phyloP scores from a whole-genome alignment of 2,113 vertebrate species.

The Otolemur garnettii region DNA sequence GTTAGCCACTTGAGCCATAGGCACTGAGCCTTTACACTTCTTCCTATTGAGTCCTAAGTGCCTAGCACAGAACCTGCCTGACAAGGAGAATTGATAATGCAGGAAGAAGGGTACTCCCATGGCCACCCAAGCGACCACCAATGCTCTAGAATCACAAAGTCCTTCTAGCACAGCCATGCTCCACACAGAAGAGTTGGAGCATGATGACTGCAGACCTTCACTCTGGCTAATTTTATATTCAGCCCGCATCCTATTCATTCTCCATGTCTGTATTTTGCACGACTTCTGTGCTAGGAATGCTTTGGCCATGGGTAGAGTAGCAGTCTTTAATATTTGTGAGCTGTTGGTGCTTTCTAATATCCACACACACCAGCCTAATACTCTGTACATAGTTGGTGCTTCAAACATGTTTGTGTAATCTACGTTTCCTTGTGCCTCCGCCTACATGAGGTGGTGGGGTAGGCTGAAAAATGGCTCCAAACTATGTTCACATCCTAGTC shows the following conservation, averaged over 20 bases:
- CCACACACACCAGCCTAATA: fast-evolving
- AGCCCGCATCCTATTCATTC: not conserved
- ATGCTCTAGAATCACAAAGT: not conserved
- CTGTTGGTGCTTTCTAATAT: not conserved
- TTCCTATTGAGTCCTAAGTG: not conserved
- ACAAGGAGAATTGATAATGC: not conserved
- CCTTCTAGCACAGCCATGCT: not conserved
- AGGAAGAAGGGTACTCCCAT: not conserved
- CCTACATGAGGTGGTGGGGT: not conserved
- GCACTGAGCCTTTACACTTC: not conserved
- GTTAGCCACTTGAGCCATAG: too few species aligned
- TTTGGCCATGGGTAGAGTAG: not conserved
- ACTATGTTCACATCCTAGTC: not conserved
- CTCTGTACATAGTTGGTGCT: not conserved
- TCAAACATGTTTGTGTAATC: not conserved
- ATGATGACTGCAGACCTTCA: not conserved
- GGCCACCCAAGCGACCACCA: not conserved
- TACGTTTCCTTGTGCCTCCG: not conserved
- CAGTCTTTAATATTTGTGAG: not conserved
- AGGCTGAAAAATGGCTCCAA: not conserved
- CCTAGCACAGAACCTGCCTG: not conserved
- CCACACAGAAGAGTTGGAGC: not conserved
- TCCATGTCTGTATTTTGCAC: not conserved
- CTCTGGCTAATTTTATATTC: not conserved
- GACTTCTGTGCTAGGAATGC: not conserved